These are phyloP conservation scores for Volucella bombylans DNA, from an alignment of 2,888 invertebrate species.

Conservation along the genomic window DNA sequence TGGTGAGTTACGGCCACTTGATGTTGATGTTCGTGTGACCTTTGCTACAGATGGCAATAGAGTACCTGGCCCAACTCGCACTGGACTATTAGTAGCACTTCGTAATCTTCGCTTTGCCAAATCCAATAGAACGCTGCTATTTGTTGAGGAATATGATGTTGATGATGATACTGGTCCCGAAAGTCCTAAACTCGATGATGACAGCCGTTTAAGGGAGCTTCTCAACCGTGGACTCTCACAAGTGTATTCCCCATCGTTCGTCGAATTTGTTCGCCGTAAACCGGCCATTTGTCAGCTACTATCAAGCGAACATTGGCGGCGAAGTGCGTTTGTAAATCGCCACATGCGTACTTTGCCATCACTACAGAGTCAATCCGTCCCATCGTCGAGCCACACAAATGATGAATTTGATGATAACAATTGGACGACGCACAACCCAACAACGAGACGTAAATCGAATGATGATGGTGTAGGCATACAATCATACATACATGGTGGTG, in stretches of 20 bases:
- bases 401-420: constrained; percentile 39
- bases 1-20: constrained; percentile 61
- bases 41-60: constrained; percentile 45
- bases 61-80: constrained; percentile 57
- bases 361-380: constrained; percentile 58
- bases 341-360: constrained; percentile 78
- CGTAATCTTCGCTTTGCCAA: constrained; percentile 70
- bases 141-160: constrained; percentile 42
- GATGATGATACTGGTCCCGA: constrained; percentile 53
- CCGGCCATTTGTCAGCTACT: constrained; percentile 75
- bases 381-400: constrained; percentile 2
- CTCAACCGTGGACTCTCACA: constrained; percentile 43
- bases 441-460: constrained; percentile 45
- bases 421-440: constrained; percentile 21
- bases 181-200: constrained; percentile 69
- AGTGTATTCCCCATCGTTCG: constrained; percentile 56
- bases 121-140: constrained; percentile 59
- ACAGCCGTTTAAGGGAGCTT: constrained; percentile 68
- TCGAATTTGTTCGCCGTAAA: constrained; percentile 62
- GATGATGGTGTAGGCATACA: constrained; percentile 43
- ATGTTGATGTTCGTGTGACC: constrained; percentile 33
- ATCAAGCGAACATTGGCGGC: constrained; percentile 76
- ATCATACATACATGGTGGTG: constrained; percentile 35
- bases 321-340: constrained; percentile 77
- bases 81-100: constrained; percentile 68